Percentiles rank a stretch among this genome's conserved stretches.
Evolutionary conservation across 2,888 invertebrate genomes (phyloP).

Genomic region (Thymelicus sylvestris): DNA sequence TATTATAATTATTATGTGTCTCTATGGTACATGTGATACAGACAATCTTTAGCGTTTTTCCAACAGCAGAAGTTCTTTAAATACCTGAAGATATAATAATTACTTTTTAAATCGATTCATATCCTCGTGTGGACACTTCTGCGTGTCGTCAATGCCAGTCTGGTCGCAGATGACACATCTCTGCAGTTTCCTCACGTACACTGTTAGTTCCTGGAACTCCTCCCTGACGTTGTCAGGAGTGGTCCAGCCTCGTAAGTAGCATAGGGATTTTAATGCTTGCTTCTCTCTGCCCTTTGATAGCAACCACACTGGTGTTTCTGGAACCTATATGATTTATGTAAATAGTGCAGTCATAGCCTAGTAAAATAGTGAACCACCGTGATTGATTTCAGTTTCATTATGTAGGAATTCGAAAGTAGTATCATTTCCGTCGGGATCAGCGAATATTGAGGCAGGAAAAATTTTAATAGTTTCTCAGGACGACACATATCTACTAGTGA

Average conservation of each 20-base stretch:
- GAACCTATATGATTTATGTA: constrained; percentile 61
- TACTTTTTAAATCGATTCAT: constrained; percentile 68
- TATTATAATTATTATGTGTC: constrained; percentile 1
- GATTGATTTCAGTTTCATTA: too few relatives aligned
- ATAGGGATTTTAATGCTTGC: constrained; percentile 79
- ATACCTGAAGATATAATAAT: background rate
- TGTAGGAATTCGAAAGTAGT: too few relatives aligned
- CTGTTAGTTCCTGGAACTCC: constrained; percentile 71
- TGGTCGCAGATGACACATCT: constrained; percentile 68
- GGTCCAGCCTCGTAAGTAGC: constrained; percentile 84
- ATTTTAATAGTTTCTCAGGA: too few relatives aligned
- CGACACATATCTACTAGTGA: too few relatives aligned
- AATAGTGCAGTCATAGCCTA: too few relatives aligned
- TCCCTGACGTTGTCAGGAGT: constrained; percentile 71
- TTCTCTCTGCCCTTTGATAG: constrained; percentile 75
- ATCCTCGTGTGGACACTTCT: constrained; percentile 62
- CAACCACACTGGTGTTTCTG: constrained; percentile 85
- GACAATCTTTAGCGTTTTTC: background rate
- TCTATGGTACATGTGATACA: background rate
- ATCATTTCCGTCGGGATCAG: too few relatives aligned
- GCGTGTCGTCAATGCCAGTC: constrained; percentile 49
- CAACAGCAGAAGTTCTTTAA: background rate
- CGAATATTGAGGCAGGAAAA: too few relatives aligned
- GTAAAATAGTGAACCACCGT: too few relatives aligned
- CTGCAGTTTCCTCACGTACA: constrained; percentile 67